Conservation (phyloP, 35 echinoderm and acorn worm species). For the Apostichopus japonicus region DNA sequence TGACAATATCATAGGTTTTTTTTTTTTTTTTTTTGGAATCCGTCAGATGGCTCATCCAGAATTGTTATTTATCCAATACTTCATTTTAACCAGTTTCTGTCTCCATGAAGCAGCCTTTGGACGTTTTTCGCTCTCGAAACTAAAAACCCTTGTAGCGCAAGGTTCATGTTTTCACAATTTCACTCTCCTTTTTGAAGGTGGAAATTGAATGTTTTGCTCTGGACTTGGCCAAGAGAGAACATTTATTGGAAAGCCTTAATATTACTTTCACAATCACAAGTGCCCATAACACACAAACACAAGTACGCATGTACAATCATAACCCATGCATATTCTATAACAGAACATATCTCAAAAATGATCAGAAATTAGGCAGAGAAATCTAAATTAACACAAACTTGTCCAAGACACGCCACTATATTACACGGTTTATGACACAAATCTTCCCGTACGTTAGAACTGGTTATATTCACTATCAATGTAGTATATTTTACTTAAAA, state of each 20-base stretch:
- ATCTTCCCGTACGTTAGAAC: not conserved
- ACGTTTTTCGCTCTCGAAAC: not conserved
- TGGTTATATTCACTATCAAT: constrained; percentile 3
- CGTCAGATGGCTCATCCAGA: constrained; percentile 5
- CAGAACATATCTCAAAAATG: not conserved
- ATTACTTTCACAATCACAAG: not conserved
- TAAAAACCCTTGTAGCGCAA: not conserved
- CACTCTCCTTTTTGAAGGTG: not conserved
- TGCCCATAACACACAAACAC: not conserved
- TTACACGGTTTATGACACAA: not conserved
- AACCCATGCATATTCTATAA: not conserved
- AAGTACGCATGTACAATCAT: not conserved
- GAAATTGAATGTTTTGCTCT: too few relatives aligned
- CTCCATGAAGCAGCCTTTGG: not conserved
- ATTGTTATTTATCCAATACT: not conserved
- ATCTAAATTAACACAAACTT: not conserved
- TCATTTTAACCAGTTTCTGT: not conserved
- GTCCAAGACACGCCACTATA: not conserved
- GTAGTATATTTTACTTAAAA: not conserved
- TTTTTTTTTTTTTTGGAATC: not conserved
- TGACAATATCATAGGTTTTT: not conserved
- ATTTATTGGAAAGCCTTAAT: too few relatives aligned
- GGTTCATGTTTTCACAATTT: not conserved
- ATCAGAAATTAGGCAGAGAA: not conserved
- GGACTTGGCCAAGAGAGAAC: too few relatives aligned